Percentiles rank a stretch among this genome's conserved stretches.
Evolutionary conservation across 1,140 invertebrate genomes (phyloP).

Genomic region (Euborellia annulipes): DNA sequence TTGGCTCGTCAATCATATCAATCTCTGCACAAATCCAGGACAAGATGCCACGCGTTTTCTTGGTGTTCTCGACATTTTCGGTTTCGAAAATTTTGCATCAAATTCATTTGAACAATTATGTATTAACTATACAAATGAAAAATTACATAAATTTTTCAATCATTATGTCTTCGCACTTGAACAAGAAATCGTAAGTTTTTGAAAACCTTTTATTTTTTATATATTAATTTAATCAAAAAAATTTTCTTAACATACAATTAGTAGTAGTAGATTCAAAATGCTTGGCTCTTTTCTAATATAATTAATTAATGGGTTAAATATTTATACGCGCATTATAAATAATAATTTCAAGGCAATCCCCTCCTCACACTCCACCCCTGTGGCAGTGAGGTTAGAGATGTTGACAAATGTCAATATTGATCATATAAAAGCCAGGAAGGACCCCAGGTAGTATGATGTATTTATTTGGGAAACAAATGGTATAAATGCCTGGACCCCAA

Average conservation of each 20-base stretch:
- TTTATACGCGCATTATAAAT: too few species aligned
- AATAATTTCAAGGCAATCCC: too few species aligned
- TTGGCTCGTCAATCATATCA: constrained; percentile 86
- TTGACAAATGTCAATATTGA: too few species aligned
- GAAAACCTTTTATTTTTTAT: background rate
- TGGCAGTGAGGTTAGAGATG: too few species aligned
- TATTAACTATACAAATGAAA: constrained; percentile 98
- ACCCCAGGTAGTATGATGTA: too few species aligned
- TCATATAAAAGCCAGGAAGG: too few species aligned
- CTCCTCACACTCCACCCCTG: too few species aligned
- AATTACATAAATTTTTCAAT: constrained; percentile 97
- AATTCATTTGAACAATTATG: constrained; percentile 95
- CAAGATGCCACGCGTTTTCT: constrained; percentile 67
- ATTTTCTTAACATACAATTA: background rate
- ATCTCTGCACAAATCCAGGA: constrained; percentile 77
- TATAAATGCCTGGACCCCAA: too few species aligned
- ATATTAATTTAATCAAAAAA: background rate
- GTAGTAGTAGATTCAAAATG: background rate
- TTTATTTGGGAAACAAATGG: too few species aligned
- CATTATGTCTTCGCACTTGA: constrained; percentile 87
- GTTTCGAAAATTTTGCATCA: constrained; percentile 87
- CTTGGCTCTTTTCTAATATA: background rate
- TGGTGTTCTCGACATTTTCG: constrained; percentile 90
- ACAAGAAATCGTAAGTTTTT: constrained; percentile 70
- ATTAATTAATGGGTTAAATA: too few species aligned